These are phyloP conservation scores for Vidua chalybeata DNA, from an alignment of 2,113 vertebrate species.

Conservation along the genomic window DNA sequence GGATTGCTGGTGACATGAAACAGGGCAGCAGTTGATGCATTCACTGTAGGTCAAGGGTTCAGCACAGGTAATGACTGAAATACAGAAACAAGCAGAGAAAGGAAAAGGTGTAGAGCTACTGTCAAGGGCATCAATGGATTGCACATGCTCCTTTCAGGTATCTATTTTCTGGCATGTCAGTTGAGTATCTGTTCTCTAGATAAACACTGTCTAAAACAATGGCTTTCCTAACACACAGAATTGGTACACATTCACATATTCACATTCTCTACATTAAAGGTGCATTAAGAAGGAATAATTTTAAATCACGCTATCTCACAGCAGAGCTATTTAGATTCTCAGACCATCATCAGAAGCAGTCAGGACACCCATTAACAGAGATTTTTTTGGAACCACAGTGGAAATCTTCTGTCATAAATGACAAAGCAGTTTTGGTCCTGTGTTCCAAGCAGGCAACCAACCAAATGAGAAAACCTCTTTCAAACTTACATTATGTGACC, in stretches of 20 bases:
- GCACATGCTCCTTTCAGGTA: not conserved
- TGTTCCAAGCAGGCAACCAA: not conserved
- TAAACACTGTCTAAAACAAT: not conserved
- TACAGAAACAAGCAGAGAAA: not conserved
- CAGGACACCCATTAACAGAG: not conserved
- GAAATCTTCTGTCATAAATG: not conserved
- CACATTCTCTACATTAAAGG: not conserved
- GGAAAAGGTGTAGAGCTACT: not conserved
- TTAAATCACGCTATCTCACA: not conserved
- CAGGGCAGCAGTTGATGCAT: constrained; percentile 91
- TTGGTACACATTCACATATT: not conserved
- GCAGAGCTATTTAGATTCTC: not conserved
- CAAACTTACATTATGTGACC: not conserved
- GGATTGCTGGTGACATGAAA: constrained; percentile 79
- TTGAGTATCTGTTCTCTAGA: not conserved
- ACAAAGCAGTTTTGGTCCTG: not conserved
- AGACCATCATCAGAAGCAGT: not conserved
- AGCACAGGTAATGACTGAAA: constrained; percentile 79
- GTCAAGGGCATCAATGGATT: not conserved
- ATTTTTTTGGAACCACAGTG: not conserved
- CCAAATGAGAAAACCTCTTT: not conserved
- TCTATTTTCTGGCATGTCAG: not conserved
- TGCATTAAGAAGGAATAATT: not conserved
- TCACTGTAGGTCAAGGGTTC: constrained; percentile 83
- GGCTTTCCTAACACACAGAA: not conserved